Percentiles rank a stretch among this genome's conserved stretches.
phyloP scores from a whole-genome alignment of 2,888 invertebrate genomes.

The Polymixis lichenea region DNA sequence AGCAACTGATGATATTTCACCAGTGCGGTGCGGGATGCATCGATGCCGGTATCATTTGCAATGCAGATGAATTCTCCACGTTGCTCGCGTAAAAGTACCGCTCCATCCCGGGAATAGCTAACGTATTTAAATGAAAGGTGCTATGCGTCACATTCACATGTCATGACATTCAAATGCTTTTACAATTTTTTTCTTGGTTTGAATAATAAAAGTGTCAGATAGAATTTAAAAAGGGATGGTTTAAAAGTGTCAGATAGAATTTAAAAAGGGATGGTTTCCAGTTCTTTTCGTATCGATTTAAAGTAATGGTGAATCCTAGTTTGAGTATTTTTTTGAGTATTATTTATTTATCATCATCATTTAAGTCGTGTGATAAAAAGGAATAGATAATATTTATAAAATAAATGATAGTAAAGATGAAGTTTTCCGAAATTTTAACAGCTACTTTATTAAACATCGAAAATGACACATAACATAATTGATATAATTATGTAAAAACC shows the following conservation, averaged over 20 bases:
- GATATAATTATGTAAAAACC: slow-evolving; percentile 8
- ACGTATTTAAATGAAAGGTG: slow-evolving; percentile 63
- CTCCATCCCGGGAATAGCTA: slow-evolving; percentile 50
- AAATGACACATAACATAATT: not conserved
- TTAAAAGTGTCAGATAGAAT: slow-evolving; percentile 9
- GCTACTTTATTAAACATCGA: not conserved
- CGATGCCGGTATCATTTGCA: slow-evolving; percentile 72
- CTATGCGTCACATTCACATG: slow-evolving; percentile 31
- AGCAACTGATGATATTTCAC: slow-evolving; percentile 52
- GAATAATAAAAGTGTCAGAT: slow-evolving; percentile 12
- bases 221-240: not conserved
- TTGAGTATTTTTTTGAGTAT: not conserved
- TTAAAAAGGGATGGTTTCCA: not conserved
- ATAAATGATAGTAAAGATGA: not conserved
- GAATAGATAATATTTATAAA: not conserved
- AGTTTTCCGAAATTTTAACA: not conserved
- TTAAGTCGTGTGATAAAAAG: not conserved
- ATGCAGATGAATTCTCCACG: slow-evolving; percentile 70
- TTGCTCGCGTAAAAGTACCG: slow-evolving; percentile 32
- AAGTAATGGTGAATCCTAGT: not conserved
- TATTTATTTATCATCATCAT: no score
- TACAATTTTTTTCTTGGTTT: slow-evolving; percentile 32
- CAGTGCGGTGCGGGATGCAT: slow-evolving; percentile 25
- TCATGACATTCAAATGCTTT: slow-evolving; percentile 53
- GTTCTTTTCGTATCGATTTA: not conserved